Evolutionary conservation across 1,140 invertebrate genomes (phyloP), one percentile per base, ranked within the genome.

Genomic region (Ruditapes philippinarum): DNA sequence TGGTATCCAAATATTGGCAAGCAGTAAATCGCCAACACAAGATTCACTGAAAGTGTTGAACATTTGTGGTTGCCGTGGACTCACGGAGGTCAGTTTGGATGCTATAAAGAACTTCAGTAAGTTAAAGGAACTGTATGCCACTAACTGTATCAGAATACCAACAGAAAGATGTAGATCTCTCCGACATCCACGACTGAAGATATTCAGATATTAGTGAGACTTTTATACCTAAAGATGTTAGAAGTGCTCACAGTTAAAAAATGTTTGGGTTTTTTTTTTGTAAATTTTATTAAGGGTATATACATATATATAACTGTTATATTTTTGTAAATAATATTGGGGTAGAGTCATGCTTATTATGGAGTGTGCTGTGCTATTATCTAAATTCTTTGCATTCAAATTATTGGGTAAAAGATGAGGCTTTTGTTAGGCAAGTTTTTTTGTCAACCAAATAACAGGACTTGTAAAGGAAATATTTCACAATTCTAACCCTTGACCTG

Each of bases 1-100:
- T 9, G 98, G 98, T 40, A 97, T 99, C n/a, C 98, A 98, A 2
- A 98, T 98, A 93, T 96, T 99, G 40, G 97, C 97, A 17, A 97
- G 97, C 88, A 86, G 96, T 97, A 73, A 89, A n/a, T 89, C 87
- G 31, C 31, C 62, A 12, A 51, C 38, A 36, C 78, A 49, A 40
- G 57, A 89, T 0, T 92, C 90, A 19, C 65, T 94, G 42, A 95
- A 96, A 3, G 96, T 96, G 51, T 94, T 98, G 0, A 98, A 98
- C 95, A 95, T 99, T 49, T 97, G 98, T 42, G 97, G 97, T 65
- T 98, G 98, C 95, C 97, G 97, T 57, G 96, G 98, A 88, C 96
- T 99, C 0, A 98, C 98, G 0, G 98, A 98, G 94, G 96, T 96
- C 1, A 97, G 97, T 84, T 96, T 99, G 22, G 98, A 98, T 91